Percentiles rank a stretch among this genome's conserved stretches.
phyloP scores from a whole-genome alignment of 2,888 invertebrate genomes.

The Mythimna loreyi region DNA sequence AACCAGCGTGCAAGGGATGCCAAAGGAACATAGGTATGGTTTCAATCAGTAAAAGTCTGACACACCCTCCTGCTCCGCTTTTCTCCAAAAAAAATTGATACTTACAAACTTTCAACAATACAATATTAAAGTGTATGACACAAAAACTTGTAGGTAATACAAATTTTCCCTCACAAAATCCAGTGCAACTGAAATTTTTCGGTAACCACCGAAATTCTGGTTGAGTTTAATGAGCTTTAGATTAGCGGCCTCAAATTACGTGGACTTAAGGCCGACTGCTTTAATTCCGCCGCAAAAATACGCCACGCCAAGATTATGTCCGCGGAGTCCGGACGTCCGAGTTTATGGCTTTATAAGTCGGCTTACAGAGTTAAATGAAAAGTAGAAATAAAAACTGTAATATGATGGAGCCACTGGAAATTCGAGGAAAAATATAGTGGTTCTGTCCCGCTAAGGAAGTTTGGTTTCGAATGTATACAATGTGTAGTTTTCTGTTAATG shows the following conservation, averaged over 20 bases:
- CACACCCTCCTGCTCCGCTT: no score
- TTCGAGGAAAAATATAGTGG: neutral
- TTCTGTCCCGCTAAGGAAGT: no score
- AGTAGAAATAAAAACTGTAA: conserved; percentile 17
- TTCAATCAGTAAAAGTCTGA: no score
- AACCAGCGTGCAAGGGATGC: no score
- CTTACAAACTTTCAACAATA: no score
- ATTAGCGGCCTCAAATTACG: conserved; percentile 55
- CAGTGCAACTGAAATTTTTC: neutral
- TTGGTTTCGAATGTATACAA: no score
- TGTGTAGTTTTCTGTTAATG: no score
- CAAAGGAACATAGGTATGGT: no score
- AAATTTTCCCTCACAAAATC: neutral
- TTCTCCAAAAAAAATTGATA: no score
- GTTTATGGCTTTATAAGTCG: conserved; percentile 37
- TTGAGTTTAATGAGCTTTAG: conserved; percentile 43
- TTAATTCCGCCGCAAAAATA: conserved; percentile 57
- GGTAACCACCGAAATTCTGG: neutral
- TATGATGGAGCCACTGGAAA: conserved; percentile 8
- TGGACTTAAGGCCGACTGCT: conserved; percentile 37
- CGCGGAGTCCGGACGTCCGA: conserved; percentile 23
- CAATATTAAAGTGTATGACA: no score
- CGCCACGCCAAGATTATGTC: conserved; percentile 47
- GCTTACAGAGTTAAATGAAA: conserved; percentile 46
- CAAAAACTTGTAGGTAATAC: no score